phyloP scores from a whole-genome alignment of 2,113 vertebrate species.

The Neogobius melanostomus region DNA sequence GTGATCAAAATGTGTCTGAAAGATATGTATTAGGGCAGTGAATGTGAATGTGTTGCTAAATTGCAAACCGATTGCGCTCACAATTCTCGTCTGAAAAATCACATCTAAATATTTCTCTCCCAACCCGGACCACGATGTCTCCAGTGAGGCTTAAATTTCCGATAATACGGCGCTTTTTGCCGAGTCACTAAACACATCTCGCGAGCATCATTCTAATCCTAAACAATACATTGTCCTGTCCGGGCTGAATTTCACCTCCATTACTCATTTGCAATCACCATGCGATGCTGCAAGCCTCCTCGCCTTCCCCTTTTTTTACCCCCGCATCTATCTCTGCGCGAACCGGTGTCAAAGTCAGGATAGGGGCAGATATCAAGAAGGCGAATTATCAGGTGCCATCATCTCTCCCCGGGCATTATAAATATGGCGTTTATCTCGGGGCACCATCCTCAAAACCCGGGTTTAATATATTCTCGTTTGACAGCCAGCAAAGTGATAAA shows the following conservation, averaged over 20 bases:
- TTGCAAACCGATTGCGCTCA: too few relatives aligned
- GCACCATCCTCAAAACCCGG: constrained; percentile 61
- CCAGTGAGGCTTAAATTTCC: constrained; percentile 36
- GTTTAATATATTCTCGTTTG: constrained; percentile 71
- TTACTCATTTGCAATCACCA: constrained; percentile 66
- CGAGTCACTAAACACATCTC: constrained; percentile 49
- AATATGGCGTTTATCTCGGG: constrained; percentile 78
- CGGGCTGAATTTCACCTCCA: constrained; percentile 43
- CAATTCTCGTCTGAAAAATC: too few relatives aligned
- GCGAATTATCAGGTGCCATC: constrained; percentile 75
- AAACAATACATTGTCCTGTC: constrained; percentile 61
- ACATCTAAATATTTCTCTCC: too few relatives aligned
- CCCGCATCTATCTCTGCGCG: constrained; percentile 59
- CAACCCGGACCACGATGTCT: too few relatives aligned
- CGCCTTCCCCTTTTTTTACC: constrained; percentile 26
- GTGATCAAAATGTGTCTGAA: too few relatives aligned
- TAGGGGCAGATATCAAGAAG: constrained; percentile 68
- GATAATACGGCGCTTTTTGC: constrained; percentile 27
- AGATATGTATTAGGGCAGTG: too few relatives aligned
- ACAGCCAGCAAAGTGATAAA: constrained; percentile 70
- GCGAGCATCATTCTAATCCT: constrained; percentile 30
- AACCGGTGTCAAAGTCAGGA: constrained; percentile 55
- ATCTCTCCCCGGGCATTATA: constrained; percentile 72
- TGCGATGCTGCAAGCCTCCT: constrained; percentile 19
- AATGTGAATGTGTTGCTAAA: too few relatives aligned